Percentiles rank a stretch among this genome's conserved stretches.
Conservation (phyloP, 1,140 invertebrate genomes). For the Sesamia nonagrioides region DNA sequence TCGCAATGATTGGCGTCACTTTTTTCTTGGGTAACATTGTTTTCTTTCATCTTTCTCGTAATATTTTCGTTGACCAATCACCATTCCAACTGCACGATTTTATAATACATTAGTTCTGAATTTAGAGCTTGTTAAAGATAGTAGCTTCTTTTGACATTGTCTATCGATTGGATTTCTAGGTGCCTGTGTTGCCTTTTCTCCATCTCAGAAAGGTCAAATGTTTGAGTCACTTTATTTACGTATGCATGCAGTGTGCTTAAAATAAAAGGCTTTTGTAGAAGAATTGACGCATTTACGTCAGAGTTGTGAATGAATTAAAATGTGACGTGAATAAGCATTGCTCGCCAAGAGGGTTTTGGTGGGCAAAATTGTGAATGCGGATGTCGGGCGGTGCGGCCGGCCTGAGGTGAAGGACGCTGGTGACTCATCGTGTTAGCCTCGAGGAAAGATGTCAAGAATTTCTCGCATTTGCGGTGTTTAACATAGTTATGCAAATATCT, state of each 20-base stretch:
- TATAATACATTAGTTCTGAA: not conserved
- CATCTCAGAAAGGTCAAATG: slow-evolving; percentile 26
- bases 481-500: slow-evolving; percentile 17
- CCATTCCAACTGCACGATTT: not conserved
- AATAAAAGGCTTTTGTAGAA: slow-evolving; percentile 39
- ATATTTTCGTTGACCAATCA: slow-evolving; percentile 5
- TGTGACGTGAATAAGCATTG: slow-evolving; percentile 63
- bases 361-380: slow-evolving; percentile 68
- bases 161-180: slow-evolving; percentile 1
- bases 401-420: slow-evolving; percentile 73
- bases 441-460: slow-evolving; percentile 60
- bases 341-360: slow-evolving; percentile 56
- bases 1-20: slow-evolving; percentile 49
- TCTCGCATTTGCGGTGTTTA: slow-evolving; percentile 35
- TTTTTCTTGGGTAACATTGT: slow-evolving; percentile 42
- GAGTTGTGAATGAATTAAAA: slow-evolving; percentile 67
- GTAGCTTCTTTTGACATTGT: slow-evolving; percentile 38
- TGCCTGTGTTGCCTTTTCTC: not conserved
- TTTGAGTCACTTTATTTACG: slow-evolving; percentile 33
- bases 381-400: slow-evolving; percentile 59
- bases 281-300: slow-evolving; percentile 60
- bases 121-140: slow-evolving; percentile 6
- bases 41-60: slow-evolving; percentile 38
- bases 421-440: slow-evolving; percentile 69
- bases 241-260: slow-evolving; percentile 26